Percentiles rank a stretch among this genome's conserved stretches.
These are phyloP conservation scores for Scopus umbretta DNA, from an alignment of 2,113 vertebrate genomes.

Conservation along the genomic window DNA sequence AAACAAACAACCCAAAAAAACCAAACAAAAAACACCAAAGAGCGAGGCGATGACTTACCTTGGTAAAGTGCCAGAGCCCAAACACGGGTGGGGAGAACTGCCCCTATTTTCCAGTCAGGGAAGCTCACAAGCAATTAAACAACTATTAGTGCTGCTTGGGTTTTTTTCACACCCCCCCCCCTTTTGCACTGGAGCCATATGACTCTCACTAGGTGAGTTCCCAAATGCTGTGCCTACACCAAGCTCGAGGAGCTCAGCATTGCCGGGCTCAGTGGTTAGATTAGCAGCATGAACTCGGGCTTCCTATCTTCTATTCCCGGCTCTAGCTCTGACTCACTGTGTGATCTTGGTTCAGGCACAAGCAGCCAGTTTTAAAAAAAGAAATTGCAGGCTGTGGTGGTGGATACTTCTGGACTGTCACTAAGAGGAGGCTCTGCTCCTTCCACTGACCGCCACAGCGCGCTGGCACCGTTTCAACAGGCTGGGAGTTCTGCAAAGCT, in stretches of 20 bases:
- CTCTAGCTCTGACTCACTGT: neutral
- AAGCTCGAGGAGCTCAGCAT: neutral
- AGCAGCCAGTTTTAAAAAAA: neutral
- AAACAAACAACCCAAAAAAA: neutral
- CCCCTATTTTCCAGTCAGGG: neutral
- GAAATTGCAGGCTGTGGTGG: neutral
- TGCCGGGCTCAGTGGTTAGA: neutral
- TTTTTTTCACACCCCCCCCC: no score
- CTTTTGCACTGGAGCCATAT: neutral
- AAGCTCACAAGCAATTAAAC: neutral
- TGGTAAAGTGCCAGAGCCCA: neutral
- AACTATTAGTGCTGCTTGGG: neutral
- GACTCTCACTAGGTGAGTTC: neutral
- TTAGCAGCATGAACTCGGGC: neutral
- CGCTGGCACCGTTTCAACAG: neutral
- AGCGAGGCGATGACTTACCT: neutral
- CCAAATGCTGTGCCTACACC: neutral
- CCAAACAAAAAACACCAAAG: neutral
- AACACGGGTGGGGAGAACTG: neutral
- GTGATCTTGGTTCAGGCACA: neutral
- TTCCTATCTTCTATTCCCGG: neutral
- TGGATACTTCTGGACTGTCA: rapidly evolving
- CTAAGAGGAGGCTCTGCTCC: neutral
- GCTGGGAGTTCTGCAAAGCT: neutral
- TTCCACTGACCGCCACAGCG: neutral